Evolutionary conservation across 1,140 invertebrate genomes (phyloP).

Genomic region (Lepidurus packardi): DNA sequence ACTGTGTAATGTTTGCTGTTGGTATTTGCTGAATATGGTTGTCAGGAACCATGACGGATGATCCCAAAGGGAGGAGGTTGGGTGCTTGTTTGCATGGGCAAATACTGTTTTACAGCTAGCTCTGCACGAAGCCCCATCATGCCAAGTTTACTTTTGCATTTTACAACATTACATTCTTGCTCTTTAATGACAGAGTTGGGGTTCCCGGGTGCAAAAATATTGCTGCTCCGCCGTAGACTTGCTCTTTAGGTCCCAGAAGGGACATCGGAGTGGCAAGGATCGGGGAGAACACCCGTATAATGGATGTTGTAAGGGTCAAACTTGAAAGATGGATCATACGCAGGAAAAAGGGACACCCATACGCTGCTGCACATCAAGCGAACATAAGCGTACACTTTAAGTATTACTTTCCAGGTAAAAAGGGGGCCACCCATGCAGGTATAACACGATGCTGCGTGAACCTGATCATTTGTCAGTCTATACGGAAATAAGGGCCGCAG

Average conservation of each 20-base stretch:
- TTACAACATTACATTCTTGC: no score
- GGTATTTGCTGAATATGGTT: slow-evolving; percentile 11
- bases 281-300: not conserved
- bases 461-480: slow-evolving; percentile 19
- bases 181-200: no score
- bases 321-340: not conserved
- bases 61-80: not conserved
- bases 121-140: no score
- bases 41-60: slow-evolving; percentile 13
- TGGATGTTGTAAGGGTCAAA: not conserved
- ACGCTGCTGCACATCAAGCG: not conserved
- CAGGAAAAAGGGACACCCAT: not conserved
- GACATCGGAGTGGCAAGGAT: not conserved
- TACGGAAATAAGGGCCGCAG: not conserved
- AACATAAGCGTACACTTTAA: not conserved
- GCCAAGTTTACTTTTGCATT: no score
- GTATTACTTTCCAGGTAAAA: not conserved
- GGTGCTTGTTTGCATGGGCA: not conserved
- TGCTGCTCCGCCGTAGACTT: no score
- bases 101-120: no score
- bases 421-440: slow-evolving; percentile 4
- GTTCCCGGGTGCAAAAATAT: no score
- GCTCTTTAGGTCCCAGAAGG: no score
- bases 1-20: not conserved
- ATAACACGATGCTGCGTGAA: not conserved